These are phyloP conservation scores for Siniperca undulata DNA, from an alignment of 2,797 vertebrate genomes.

Conservation along the genomic window DNA sequence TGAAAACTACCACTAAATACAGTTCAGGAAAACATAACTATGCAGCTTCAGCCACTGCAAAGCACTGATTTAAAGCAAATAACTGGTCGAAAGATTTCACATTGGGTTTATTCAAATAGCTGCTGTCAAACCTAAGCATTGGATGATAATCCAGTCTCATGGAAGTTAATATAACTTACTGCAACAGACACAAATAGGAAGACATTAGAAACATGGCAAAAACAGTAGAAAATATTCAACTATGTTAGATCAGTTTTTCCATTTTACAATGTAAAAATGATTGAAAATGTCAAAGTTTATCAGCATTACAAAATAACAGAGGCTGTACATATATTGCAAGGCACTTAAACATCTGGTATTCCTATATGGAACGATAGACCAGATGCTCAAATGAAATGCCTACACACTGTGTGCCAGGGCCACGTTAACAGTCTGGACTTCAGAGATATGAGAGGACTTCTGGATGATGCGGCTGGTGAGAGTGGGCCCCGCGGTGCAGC, in stretches of 20 bases:
- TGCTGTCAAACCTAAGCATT: slow-evolving; percentile 72
- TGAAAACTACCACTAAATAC: slow-evolving; percentile 63
- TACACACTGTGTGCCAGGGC: slow-evolving; percentile 83
- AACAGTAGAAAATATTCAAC: slow-evolving; percentile 51
- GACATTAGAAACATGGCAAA: slow-evolving; percentile 51
- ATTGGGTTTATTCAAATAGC: slow-evolving; percentile 81
- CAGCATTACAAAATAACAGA: slow-evolving; percentile 59
- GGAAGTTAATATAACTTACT: slow-evolving; percentile 85
- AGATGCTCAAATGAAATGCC: slow-evolving; percentile 44
- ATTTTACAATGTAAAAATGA: slow-evolving; percentile 63
- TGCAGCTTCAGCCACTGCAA: slow-evolving; percentile 34
- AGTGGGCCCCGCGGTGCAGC: slow-evolving; percentile 60
- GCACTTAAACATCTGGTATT: slow-evolving; percentile 58
- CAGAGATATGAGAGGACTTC: slow-evolving; percentile 96
- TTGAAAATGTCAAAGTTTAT: slow-evolving; percentile 57
- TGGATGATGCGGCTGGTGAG: slow-evolving; percentile 96
- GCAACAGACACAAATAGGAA: slow-evolving; percentile 61
- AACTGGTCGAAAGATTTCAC: slow-evolving; percentile 70
- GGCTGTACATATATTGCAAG: slow-evolving; percentile 59
- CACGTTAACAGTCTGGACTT: slow-evolving; percentile 95
- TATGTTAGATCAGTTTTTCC: slow-evolving; percentile 56
- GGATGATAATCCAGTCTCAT: slow-evolving; percentile 86
- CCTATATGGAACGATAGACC: slow-evolving; percentile 38
- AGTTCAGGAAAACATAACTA: slow-evolving; percentile 42
- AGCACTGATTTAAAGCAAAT: slow-evolving; percentile 47